Evolutionary conservation across 2,797 vertebrate genomes (phyloP), one percentile per base, ranked within the genome.

Genomic region (Sebastes taczanowskii): DNA sequence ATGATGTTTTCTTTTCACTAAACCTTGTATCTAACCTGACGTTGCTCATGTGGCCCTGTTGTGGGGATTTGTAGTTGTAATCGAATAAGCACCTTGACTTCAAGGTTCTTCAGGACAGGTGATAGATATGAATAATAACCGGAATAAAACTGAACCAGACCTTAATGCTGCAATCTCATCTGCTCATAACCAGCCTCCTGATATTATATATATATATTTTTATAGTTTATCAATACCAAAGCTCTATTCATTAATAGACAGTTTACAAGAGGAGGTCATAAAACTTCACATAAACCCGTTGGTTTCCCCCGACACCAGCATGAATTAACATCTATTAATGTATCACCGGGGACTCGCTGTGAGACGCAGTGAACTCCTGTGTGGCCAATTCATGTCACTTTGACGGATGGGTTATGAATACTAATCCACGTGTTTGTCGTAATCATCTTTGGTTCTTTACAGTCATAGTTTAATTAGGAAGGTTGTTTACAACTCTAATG

Each of bases 391-490:
- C 62, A 64, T 23, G 89, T 83, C 88, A 64, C 29, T 1, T 1
- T 78, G 88, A 92, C 62, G 38, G 86, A 89, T 71, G 35, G 74
- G n/a, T 80, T 76, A 56, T 85, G 89, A 91, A 89, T 86, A 87
- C 82, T 80, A 77, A 87, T 77, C 58, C 20, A 75, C 30, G 34
- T 71, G 78, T 86, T 73, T 77, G 61, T 82, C 9, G 20, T 80
- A 52, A 82, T 78, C 63, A 60, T 78, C 66, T 23, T 20, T 2
- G 9, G 5, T 72, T 74, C 61, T 83, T 84, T 78, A 77, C 78
- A 22, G 55, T 85, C 70, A 8, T 3, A n/a, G 1, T 79, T 78
- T 81, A 75, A 87, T 89, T 73, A 74, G 4, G 11, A 23, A 11
- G 80, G 35, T 67, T 82, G 72, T 84, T 87, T 61, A 74, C 49